These are phyloP conservation scores for Larimichthys crocea DNA, from an alignment of 2,113 vertebrate genomes.

Conservation along the genomic window DNA sequence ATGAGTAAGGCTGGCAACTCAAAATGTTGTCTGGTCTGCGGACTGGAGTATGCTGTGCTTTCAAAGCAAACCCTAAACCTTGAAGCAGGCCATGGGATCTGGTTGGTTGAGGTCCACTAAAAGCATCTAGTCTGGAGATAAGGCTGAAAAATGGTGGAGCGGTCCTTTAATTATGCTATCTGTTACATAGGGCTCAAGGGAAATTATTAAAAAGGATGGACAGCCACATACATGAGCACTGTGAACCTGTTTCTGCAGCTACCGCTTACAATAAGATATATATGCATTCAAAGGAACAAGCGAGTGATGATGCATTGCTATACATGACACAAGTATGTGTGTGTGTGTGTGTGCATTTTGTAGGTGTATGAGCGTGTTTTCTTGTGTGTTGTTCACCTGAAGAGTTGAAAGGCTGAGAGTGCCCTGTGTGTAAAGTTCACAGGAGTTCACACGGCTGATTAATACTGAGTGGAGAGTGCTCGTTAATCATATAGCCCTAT, in stretches of 20 bases:
- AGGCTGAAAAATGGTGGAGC: constrained; percentile 64
- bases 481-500: constrained; percentile 82
- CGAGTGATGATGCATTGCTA: constrained; percentile 60
- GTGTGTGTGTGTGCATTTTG: constrained; percentile 40
- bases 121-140: constrained; percentile 71
- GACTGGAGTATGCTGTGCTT: constrained; percentile 16
- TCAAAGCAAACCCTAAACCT: constrained; percentile 44
- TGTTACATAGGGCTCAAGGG: constrained; percentile 63
- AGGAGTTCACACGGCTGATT: constrained; percentile 84
- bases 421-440: constrained; percentile 80
- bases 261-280: constrained; percentile 21
- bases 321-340: constrained; percentile 64
- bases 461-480: constrained; percentile 77
- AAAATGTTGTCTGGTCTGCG: constrained; percentile 14
- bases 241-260: constrained; percentile 23
- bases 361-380: constrained; percentile 38
- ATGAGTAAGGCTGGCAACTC: constrained; percentile 12
- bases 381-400: constrained; percentile 55
- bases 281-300: constrained; percentile 46
- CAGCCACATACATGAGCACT: constrained; percentile 17
- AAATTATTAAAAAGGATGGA: constrained; percentile 52
- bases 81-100: constrained; percentile 34
- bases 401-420: constrained; percentile 71
- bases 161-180: constrained; percentile 75
- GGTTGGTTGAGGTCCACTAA: constrained; percentile 47